Evolutionary conservation across 2,113 vertebrate species (phyloP).

Genomic region (Larimichthys polyactis): DNA sequence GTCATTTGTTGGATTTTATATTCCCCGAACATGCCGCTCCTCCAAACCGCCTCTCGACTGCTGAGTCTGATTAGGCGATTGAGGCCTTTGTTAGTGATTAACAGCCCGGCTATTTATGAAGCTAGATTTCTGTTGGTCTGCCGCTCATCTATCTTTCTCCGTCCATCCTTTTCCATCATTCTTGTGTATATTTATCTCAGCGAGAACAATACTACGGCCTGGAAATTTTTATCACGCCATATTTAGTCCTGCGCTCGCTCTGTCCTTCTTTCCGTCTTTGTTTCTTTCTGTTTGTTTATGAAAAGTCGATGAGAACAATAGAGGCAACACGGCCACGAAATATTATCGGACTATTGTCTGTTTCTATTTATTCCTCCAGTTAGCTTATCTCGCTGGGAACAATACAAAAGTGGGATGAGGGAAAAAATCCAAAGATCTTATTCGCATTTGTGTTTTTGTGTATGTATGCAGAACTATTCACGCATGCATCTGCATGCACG

Average conservation of each 20-base stretch:
- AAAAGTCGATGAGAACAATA: conserved; percentile 31
- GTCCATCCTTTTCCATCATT: not conserved
- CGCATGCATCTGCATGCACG: not conserved
- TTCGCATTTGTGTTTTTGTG: not conserved
- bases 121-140: not conserved
- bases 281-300: conserved; percentile 34
- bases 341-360: conserved; percentile 43
- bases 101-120: conserved; percentile 13
- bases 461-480: not conserved
- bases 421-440: conserved; percentile 1
- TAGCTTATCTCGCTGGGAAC: conserved; percentile 32
- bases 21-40: not conserved
- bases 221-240: conserved; percentile 29
- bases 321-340: not conserved
- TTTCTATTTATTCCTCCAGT: conserved; percentile 5
- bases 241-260: conserved; percentile 17
- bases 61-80: conserved; percentile 36
- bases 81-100: conserved; percentile 35
- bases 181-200: conserved; percentile 36
- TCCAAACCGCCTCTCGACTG: not conserved
- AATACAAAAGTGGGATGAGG: conserved; percentile 22
- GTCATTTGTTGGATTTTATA: conserved; percentile 15
- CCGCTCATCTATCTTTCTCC: conserved; percentile 2
- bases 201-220: conserved; percentile 8
- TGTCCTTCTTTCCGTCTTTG: conserved; percentile 19